Evolutionary conservation across 2,113 vertebrate species (phyloP), one percentile per base, ranked within the genome.

Genomic region (Cavia aperea): DNA sequence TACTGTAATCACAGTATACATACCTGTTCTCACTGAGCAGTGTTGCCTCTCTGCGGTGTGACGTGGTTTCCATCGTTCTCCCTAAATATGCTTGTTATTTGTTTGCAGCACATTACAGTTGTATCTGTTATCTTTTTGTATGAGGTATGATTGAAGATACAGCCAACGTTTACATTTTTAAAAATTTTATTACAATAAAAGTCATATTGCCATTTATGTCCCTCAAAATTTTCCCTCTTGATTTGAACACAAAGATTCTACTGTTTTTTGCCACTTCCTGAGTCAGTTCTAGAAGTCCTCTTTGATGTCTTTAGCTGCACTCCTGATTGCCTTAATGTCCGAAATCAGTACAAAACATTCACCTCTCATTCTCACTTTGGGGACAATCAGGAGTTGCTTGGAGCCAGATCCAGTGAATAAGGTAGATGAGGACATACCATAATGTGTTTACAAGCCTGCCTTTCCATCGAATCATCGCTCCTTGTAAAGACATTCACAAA

Each of bases 1-100:
- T 4, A 19, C 54, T 54, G 2, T 23, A 11, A 8, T 13, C 46
- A 0, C 26, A 0, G 29, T 29, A 4, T 39, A 14, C 26, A 0
- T 15, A 49, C 24, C 43, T 43, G 51, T 51, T 39, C 63, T 70
- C 68, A 0, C 36, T 13, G 10, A 60, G 14, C 24, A 1, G 2
- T 1, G 4, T 29, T 60, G 11, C 5, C 23, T 29, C 68, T 65
- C 36, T 13, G 0, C 21, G 5, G 12, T 31, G 23, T 43, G 18
- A 1, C 7, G 0, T 18, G 19, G 4, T 86, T 60, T 62, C 43
- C 65, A 14, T 26, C 23, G 16, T 31, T 93, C 63, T 88, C 33
- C 36, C 26, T 46, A 14, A 94, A 86, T 60, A 4, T 29, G 65
- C 66, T 75, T 33, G n/a, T 46, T 73, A 16, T 62, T 83, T 62